Evolutionary conservation across 1,140 invertebrate genomes (phyloP).

Genomic region (Bathynomus jamesi): DNA sequence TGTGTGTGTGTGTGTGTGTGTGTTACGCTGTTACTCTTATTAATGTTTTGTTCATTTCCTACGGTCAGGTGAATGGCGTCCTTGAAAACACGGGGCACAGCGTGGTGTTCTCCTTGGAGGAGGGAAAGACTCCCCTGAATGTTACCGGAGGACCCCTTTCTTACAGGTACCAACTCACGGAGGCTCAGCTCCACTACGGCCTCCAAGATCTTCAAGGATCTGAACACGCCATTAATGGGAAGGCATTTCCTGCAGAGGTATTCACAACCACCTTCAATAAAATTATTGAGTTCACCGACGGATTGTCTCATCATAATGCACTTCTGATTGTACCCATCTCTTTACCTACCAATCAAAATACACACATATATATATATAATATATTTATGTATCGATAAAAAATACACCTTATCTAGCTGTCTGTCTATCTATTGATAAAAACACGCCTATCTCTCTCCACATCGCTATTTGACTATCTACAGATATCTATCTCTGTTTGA

Average conservation of each 20-base stretch:
- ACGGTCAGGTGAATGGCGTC: conserved; percentile 75
- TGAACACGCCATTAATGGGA: conserved; percentile 85
- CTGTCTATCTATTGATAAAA: too few species aligned
- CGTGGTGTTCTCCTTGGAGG: conserved; percentile 42
- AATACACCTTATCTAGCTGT: too few species aligned
- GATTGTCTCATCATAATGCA: not conserved
- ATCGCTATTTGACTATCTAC: too few species aligned
- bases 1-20: too few species aligned
- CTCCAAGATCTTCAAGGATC: conserved; percentile 75
- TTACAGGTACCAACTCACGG: conserved; percentile 88
- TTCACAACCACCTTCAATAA: conserved; percentile 40
- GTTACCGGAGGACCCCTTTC: conserved; percentile 92
- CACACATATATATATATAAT: too few species aligned
- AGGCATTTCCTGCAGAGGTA: conserved; percentile 91
- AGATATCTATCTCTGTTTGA: too few species aligned
- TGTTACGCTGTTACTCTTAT: too few species aligned
- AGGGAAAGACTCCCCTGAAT: conserved; percentile 62
- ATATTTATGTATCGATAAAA: too few species aligned
- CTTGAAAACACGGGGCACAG: conserved; percentile 81
- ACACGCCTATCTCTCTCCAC: too few species aligned
- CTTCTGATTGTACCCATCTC: not conserved
- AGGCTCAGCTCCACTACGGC: conserved; percentile 92
- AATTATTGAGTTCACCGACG: not conserved
- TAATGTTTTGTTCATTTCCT: too few species aligned
- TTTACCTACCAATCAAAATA: too few species aligned